A percentile compares a stretch with the other conserved stretches of the same genome.
phyloP scores from a whole-genome alignment of 2,113 vertebrate species.

The Acinonyx jubatus region DNA sequence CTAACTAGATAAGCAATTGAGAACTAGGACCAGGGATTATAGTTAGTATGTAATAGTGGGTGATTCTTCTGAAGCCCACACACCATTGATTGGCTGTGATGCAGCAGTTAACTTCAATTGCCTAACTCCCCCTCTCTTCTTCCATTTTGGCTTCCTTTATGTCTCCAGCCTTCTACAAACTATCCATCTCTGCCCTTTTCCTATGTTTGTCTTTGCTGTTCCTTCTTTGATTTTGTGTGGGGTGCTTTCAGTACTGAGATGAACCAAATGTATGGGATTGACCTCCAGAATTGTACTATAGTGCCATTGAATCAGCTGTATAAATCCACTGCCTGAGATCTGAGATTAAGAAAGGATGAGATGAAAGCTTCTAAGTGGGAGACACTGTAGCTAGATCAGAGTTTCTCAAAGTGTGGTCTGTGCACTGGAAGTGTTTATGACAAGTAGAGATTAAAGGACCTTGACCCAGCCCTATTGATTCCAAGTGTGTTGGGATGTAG shows the following conservation, averaged over 20 bases:
- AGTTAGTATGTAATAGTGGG: background rate
- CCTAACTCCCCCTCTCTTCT: background rate
- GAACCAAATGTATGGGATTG: background rate
- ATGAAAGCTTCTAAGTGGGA: background rate
- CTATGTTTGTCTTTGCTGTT: background rate
- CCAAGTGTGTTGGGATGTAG: background rate
- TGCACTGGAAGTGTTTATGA: background rate
- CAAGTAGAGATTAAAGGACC: background rate
- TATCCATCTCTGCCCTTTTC: background rate
- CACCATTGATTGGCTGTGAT: background rate
- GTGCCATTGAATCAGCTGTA: background rate
- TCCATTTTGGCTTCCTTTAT: background rate
- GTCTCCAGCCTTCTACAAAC: background rate
- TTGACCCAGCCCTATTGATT: background rate
- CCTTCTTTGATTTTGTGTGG: background rate
- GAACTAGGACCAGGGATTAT: background rate
- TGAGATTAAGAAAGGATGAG: background rate
- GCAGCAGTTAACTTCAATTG: background rate
- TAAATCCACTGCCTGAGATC: background rate
- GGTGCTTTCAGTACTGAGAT: background rate
- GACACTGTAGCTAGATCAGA: background rate
- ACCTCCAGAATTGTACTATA: background rate
- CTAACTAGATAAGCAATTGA: background rate
- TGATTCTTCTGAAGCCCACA: background rate
- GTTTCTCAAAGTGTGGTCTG: background rate